phyloP scores from a whole-genome alignment of 2,888 invertebrate species.

The Drosophila pegasa region DNA sequence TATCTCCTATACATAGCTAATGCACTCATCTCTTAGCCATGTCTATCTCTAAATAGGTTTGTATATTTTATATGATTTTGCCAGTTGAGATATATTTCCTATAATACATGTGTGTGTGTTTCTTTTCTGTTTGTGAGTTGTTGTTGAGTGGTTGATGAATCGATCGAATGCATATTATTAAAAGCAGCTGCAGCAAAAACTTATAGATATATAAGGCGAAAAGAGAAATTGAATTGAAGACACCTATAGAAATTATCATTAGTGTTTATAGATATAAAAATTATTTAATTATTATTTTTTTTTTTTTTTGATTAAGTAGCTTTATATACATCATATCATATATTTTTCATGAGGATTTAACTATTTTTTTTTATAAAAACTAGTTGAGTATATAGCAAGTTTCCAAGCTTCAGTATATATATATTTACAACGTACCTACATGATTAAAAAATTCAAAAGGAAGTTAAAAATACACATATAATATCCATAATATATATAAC shows the following conservation, averaged over 20 bases:
- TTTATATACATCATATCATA: not conserved
- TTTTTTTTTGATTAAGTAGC: not conserved
- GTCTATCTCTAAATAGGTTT: too few relatives aligned
- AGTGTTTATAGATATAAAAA: not conserved
- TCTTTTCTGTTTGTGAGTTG: slow-evolving; percentile 28
- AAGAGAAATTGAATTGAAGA: slow-evolving; percentile 8
- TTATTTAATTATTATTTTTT: too few relatives aligned
- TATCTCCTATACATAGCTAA: not conserved
- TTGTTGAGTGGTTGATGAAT: slow-evolving; percentile 32
- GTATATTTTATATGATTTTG: slow-evolving; percentile 27
- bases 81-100: slow-evolving; percentile 18
- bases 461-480: not conserved
- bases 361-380: not conserved
- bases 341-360: not conserved
- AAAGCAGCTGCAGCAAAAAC: slow-evolving; percentile 27
- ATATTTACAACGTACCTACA: slow-evolving; percentile 20
- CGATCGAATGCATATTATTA: slow-evolving; percentile 14
- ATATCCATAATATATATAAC: not conserved
- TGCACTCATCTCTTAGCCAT: not conserved
- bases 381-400: not conserved
- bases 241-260: slow-evolving; percentile 8
- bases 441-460: not conserved
- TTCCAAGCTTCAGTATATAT: slow-evolving; percentile 1
- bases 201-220: slow-evolving; percentile 11
- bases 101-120: slow-evolving; percentile 8